Conservation (phyloP, 92 coral and sea anemone species). For the Pocillopora meandrina region DNA sequence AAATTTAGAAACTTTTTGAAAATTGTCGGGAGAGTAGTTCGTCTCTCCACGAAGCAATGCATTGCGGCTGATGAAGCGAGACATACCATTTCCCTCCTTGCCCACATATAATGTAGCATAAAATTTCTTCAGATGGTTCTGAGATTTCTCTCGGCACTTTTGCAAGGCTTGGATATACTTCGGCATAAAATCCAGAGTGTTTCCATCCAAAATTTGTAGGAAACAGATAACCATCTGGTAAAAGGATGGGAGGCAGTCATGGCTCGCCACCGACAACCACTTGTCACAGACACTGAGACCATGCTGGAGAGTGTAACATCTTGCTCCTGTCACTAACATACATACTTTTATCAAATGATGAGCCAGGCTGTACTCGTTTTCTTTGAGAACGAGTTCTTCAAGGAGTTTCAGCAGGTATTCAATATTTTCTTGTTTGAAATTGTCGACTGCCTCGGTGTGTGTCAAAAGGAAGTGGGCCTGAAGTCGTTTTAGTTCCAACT, state of each 20-base stretch:
- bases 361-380: conserved; percentile 55
- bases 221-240: conserved; percentile 79
- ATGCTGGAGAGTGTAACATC: conserved; percentile 74
- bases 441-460: conserved; percentile 45
- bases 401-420: conserved; percentile 70
- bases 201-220: conserved; percentile 69
- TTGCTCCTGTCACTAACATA: conserved; percentile 59
- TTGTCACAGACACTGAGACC: conserved; percentile 63
- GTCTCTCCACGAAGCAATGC: conserved; percentile 65
- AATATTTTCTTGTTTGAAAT: conserved; percentile 31
- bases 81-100: conserved; percentile 85
- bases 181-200: conserved; percentile 40
- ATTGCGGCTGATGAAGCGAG: conserved; percentile 66
- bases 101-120: conserved; percentile 64
- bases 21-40: conserved; percentile 45
- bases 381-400: conserved; percentile 62
- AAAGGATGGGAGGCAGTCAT: conserved; percentile 67
- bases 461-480: conserved; percentile 73
- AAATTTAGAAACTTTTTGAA: conserved; percentile 39
- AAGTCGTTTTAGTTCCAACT: conserved; percentile 67
- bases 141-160: conserved; percentile 65
- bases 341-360: conserved; percentile 75
- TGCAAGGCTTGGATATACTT: conserved; percentile 45
- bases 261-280: conserved; percentile 49
- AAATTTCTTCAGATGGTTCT: conserved; percentile 55